Percentiles rank a stretch among this genome's conserved stretches.
These are phyloP conservation scores for Watsonalla binaria DNA, from an alignment of 2,888 invertebrate genomes.

Conservation along the genomic window DNA sequence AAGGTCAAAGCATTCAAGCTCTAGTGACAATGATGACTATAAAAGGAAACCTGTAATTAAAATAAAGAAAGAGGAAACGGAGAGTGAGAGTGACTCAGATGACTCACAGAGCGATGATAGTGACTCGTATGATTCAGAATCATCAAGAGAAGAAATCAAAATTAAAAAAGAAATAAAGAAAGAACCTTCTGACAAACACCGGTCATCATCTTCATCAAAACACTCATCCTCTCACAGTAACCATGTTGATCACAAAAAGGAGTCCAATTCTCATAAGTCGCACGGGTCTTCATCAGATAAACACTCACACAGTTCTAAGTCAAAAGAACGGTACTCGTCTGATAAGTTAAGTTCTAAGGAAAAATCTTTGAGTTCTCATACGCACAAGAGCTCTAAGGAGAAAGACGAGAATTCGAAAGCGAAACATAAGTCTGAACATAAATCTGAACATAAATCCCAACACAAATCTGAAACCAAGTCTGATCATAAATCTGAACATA, in stretches of 20 bases:
- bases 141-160: conserved; percentile 49
- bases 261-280: conserved; percentile 34
- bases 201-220: conserved; percentile 38
- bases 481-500: conserved; percentile 24
- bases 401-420: conserved; percentile 42
- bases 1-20: conserved; percentile 46
- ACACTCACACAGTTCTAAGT: conserved; percentile 36
- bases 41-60: conserved; percentile 33
- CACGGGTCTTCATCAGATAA: conserved; percentile 27
- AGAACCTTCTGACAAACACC: conserved; percentile 42
- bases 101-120: conserved; percentile 42
- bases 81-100: conserved; percentile 37
- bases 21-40: conserved; percentile 45
- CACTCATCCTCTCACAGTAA: conserved; percentile 32
- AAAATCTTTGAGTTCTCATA: conserved; percentile 43
- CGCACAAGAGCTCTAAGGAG: conserved; percentile 43
- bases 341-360: conserved; percentile 43
- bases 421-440: conserved; percentile 40
- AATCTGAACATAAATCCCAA: conserved; percentile 22
- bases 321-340: conserved; percentile 34
- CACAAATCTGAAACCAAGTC: conserved; percentile 18
- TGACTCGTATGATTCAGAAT: conserved; percentile 46
- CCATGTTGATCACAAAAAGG: conserved; percentile 35
- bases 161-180: conserved; percentile 43
- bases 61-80: conserved; percentile 37